Evolutionary conservation across 2,888 invertebrate genomes (phyloP), one percentile per base, ranked within the genome.

Genomic region (Schrankia costaestrigalis): DNA sequence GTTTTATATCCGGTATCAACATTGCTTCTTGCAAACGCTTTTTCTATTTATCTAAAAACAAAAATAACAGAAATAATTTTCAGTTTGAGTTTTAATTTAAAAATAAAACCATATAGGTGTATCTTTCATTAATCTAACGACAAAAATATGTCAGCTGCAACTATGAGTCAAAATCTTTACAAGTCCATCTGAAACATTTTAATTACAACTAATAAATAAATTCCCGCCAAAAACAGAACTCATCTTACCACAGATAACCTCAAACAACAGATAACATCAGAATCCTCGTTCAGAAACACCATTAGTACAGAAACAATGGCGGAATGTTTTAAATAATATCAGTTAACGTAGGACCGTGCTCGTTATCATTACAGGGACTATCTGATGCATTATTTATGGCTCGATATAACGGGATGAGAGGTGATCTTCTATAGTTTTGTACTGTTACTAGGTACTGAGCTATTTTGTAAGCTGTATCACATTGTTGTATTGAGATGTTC

Each of bases 291-390:
- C 26, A 30, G 26, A 39, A 35, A 43, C 45, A 29, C 64, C 61
- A 66, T 65, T 65, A 65, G 59, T 50, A 44, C 26, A 45, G 35
- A 48, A 58, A 63, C 62, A 63, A 61, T 61, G 56, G 51, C 19
- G 30, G 37, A 43, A 41, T 46, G 55, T 53, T 63, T 62, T 58
- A 63, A 72, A 74, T 71, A 72, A 67, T 72, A 73, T 72, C 66
- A 61, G 66, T 61, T 66, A 71, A 71, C 66, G 63, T 63, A 65
- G 62, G 54, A 26, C 56, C 44, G 25, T 25, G 51, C 57, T 67
- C 56, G 71, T 75, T 75, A 75, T 77, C 76, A 74, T 76, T 75
- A 73, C 63, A 56, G 45, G 29, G 49, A 53, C 67, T 69, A 73
- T 59, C 62, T 57, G 60, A 63, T 70, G 66, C 61, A 70, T 70